Evolutionary conservation across 2,113 vertebrate species (phyloP).

Genomic region (Philantomba maxwellii): DNA sequence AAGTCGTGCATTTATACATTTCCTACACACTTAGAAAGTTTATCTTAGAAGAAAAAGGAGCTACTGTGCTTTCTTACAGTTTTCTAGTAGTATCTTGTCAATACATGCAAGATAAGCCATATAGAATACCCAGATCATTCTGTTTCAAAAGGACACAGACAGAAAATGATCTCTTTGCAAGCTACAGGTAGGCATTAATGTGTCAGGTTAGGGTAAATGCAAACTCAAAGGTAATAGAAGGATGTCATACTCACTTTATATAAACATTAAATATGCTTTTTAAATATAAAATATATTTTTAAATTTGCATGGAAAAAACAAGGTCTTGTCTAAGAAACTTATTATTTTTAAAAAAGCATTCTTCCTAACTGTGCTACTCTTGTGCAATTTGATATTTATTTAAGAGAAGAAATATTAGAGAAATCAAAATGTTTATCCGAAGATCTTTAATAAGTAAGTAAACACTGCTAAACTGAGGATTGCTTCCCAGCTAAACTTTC

Average conservation of each 20-base stretch:
- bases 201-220: slow-evolving; percentile 46
- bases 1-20: slow-evolving; percentile 44
- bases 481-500: slow-evolving; percentile 74
- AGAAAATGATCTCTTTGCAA: slow-evolving; percentile 61
- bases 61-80: slow-evolving; percentile 23
- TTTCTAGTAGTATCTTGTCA: slow-evolving; percentile 13
- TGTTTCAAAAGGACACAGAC: slow-evolving; percentile 34
- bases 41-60: slow-evolving; percentile 44
- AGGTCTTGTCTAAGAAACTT: slow-evolving; percentile 43
- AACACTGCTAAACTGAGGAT: slow-evolving; percentile 58
- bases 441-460: slow-evolving; percentile 76
- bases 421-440: slow-evolving; percentile 40
- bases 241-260: not conserved
- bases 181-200: slow-evolving; percentile 82
- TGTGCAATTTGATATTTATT: slow-evolving; percentile 51
- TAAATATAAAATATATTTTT: slow-evolving; percentile 12
- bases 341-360: not conserved
- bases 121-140: slow-evolving; percentile 49
- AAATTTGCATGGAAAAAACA: slow-evolving; percentile 1
- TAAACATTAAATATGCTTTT: slow-evolving; percentile 22
- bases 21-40: slow-evolving; percentile 59
- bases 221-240: slow-evolving; percentile 25
- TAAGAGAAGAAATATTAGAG: slow-evolving; percentile 30
- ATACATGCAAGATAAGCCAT: slow-evolving; percentile 43
- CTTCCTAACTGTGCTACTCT: slow-evolving; percentile 34